A percentile compares a stretch with the other conserved stretches of the same genome.
These are phyloP conservation scores for Schizotus pectinicornis DNA, from an alignment of 2,888 invertebrate genomes.

Conservation along the genomic window DNA sequence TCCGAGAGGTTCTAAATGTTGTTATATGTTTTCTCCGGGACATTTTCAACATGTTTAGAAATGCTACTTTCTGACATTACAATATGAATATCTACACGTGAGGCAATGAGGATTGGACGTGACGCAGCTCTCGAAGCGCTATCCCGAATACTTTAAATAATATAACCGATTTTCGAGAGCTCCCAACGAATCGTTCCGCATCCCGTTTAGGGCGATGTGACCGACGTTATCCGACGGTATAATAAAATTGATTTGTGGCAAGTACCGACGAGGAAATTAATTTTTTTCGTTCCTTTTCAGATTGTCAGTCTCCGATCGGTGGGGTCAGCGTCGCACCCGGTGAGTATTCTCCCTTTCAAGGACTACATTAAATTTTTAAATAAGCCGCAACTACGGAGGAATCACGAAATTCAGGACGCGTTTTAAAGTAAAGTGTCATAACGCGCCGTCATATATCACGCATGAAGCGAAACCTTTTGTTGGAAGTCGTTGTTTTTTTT, in stretches of 20 bases:
- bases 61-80: slow-evolving; percentile 31
- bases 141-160: slow-evolving; percentile 18
- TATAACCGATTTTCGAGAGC: slow-evolving; percentile 17
- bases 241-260: background rate
- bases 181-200: slow-evolving; percentile 13
- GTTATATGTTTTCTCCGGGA: slow-evolving; percentile 31
- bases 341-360: slow-evolving; percentile 11
- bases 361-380: background rate
- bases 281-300: slow-evolving; percentile 18
- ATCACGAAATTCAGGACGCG: slow-evolving; percentile 1
- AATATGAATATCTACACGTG: slow-evolving; percentile 41
- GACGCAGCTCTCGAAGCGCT: slow-evolving; percentile 29
- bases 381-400: background rate
- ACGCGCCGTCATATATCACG: too few relatives aligned
- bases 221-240: background rate
- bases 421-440: too few relatives aligned
- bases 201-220: background rate
- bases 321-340: slow-evolving; percentile 30
- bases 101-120: slow-evolving; percentile 45
- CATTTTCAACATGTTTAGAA: slow-evolving; percentile 34
- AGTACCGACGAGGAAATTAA: background rate
- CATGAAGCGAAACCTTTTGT: too few relatives aligned
- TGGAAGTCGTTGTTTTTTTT: too few relatives aligned
- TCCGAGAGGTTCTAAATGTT: slow-evolving; percentile 27
- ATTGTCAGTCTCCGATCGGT: slow-evolving; percentile 10